phyloP scores from a whole-genome alignment of 2,797 vertebrate genomes.

The Chrysocyon brachyurus region DNA sequence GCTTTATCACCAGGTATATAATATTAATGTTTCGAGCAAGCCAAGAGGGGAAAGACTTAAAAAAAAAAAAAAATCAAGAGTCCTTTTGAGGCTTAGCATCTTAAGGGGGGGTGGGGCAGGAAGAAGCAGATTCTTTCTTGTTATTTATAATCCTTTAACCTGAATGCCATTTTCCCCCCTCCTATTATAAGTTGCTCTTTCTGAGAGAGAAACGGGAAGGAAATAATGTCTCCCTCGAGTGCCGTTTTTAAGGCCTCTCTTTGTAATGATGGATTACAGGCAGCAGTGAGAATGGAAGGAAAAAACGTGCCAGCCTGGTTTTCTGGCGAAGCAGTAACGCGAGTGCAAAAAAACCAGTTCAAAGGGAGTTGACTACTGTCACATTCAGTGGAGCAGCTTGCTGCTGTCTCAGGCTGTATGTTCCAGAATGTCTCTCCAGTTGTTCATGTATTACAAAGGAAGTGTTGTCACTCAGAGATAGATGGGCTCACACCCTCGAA shows the following conservation, averaged over 20 bases:
- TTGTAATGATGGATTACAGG: conserved; percentile 75
- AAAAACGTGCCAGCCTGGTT: conserved; percentile 19
- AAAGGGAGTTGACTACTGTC: not conserved
- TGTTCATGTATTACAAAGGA: not conserved
- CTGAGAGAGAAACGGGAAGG: conserved; percentile 71
- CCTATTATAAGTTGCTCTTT: conserved; percentile 63
- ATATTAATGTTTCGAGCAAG: conserved; percentile 62
- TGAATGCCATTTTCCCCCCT: not conserved
- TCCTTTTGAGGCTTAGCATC: conserved; percentile 61
- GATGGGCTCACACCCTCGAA: not conserved
- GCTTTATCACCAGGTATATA: conserved; percentile 79
- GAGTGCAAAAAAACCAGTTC: not conserved
- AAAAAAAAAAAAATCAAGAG: conserved; percentile 58
- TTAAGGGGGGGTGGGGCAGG: not conserved
- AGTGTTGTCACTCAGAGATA: not conserved
- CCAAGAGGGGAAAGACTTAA: conserved; percentile 49
- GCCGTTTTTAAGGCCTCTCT: conserved; percentile 70
- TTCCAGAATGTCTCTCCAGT: not conserved
- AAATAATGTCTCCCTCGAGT: conserved; percentile 64
- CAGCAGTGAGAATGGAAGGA: conserved; percentile 21
- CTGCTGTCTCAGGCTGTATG: rapidly evolving
- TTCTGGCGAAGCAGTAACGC: conserved; percentile 42
- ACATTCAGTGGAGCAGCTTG: not conserved
- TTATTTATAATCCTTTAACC: conserved; percentile 77
- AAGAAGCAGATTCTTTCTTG: conserved; percentile 48